Evolutionary conservation across 1,140 invertebrate species (phyloP).

Genomic region (Saccostrea cuccullata): DNA sequence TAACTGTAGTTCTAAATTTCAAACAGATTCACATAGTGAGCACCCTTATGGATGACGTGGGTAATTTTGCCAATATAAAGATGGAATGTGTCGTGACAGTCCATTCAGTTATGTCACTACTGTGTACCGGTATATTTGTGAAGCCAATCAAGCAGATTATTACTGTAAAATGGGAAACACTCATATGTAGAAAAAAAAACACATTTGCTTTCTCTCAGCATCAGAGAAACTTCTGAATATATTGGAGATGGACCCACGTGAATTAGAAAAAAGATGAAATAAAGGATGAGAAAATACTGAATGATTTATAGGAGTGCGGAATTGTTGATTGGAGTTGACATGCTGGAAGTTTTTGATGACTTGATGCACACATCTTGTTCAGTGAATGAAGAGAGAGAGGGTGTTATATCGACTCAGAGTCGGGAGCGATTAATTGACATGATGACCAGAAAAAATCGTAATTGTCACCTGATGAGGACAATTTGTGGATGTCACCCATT

Average conservation of each 20-base stretch:
- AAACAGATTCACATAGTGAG: too few relatives aligned
- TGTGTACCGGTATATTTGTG: background rate
- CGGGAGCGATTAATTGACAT: background rate
- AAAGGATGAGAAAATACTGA: background rate
- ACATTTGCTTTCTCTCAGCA: background rate
- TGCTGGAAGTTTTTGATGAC: background rate
- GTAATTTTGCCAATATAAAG: too few relatives aligned
- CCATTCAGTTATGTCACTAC: too few relatives aligned
- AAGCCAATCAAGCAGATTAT: background rate
- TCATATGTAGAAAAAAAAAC: background rate
- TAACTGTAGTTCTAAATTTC: too few relatives aligned
- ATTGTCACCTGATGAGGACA: constrained; percentile 19
- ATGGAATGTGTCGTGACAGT: too few relatives aligned
- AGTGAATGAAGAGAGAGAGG: background rate
- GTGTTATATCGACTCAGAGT: background rate
- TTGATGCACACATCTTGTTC: background rate
- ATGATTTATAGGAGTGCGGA: background rate
- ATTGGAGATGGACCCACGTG: background rate
- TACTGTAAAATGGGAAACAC: background rate
- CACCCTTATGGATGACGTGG: too few relatives aligned
- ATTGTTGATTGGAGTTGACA: background rate
- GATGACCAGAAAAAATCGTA: background rate
- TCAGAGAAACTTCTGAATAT: background rate
- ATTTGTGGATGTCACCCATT: background rate
- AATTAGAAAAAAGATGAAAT: background rate